Evolutionary conservation across 1,140 invertebrate genomes (phyloP), one percentile per base, ranked within the genome.

Genomic region (Capitella teleta): DNA sequence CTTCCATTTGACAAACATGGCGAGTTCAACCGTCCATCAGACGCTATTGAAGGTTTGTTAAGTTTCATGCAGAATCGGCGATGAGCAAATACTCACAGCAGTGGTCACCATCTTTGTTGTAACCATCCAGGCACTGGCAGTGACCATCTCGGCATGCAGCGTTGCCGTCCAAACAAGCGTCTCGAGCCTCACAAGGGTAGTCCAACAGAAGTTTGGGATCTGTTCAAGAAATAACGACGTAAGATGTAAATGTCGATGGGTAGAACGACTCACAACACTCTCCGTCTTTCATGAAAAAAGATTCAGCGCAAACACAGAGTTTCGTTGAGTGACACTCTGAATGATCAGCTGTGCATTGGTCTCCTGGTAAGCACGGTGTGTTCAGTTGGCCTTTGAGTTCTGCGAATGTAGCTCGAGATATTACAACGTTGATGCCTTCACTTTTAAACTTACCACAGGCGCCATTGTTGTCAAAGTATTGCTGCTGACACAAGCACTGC

Each of bases 351-450:
- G 42, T 44, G 42, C 42, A 44, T 26, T 3, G 25, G 24, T 44
- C 25, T n/a, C 25, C 42, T 4, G 42, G 42, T 44, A 44, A 18
- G 42, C 42, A 44, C 19, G 42, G 42, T 5, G 25, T n/a, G 25
- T 44, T 44, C 42, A 44, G 42, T 26, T n/a, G n/a, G 14, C 42
- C 42, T 24, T 44, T 44, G n/a, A 26, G 42, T 44, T 44, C 42
- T 44, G 25, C 16, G n/a, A 44, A 1, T 38, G 1, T 16, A 12
- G 21, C 4, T 44, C 16, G 14, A n/a, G 16, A 25, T 2, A 21
- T n/a, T n/a, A n/a, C n/a, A n/a, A n/a, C n/a, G n/a, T n/a, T n/a
- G n/a, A n/a, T n/a, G n/a, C n/a, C n/a, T n/a, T n/a, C 12, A 8
- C 10, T 41, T 19, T 41, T 32, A 44, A 28, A 44, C 45, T 47